These are phyloP conservation scores for Lacanobia oleracea DNA, from an alignment of 2,888 invertebrate species.

Conservation along the genomic window DNA sequence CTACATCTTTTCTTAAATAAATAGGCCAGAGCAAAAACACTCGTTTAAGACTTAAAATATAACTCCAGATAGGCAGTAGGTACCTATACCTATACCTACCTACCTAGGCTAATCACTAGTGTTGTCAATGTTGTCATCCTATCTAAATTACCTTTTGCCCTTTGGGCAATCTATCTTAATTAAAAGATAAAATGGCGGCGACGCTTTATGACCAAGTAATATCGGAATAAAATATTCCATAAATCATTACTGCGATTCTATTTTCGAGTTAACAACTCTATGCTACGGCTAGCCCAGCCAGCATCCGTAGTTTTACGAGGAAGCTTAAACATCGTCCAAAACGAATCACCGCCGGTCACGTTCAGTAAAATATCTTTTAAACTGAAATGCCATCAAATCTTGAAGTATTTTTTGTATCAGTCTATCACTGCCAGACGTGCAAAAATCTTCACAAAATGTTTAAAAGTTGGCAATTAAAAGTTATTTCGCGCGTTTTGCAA, in stretches of 20 bases:
- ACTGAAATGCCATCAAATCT: conserved; percentile 25
- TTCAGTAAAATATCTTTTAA: conserved; percentile 47
- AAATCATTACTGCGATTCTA: conserved; percentile 43
- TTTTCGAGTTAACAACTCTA: conserved; percentile 41
- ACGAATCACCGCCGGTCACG: conserved; percentile 60
- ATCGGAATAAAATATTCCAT: conserved; percentile 40
- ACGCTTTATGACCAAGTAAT: conserved; percentile 44
- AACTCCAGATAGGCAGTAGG: not conserved
- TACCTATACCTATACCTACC: not conserved
- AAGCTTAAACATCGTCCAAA: conserved; percentile 56
- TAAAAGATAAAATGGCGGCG: conserved; percentile 45
- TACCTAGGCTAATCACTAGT: conserved; percentile 2
- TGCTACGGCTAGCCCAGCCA: conserved; percentile 18
- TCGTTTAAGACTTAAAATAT: not conserved
- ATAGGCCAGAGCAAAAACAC: not conserved
- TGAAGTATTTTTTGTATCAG: conserved; percentile 2
- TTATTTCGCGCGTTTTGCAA: conserved; percentile 19
- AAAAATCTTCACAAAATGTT: not conserved
- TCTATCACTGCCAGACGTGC: not conserved
- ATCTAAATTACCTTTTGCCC: conserved; percentile 48
- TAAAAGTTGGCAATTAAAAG: conserved; percentile 13
- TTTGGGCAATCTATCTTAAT: conserved; percentile 45
- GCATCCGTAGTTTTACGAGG: conserved; percentile 54
- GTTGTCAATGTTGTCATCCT: conserved; percentile 11
- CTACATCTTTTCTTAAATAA: not conserved